phyloP scores from a whole-genome alignment of 2,113 vertebrate genomes.

The Columba janthina region DNA sequence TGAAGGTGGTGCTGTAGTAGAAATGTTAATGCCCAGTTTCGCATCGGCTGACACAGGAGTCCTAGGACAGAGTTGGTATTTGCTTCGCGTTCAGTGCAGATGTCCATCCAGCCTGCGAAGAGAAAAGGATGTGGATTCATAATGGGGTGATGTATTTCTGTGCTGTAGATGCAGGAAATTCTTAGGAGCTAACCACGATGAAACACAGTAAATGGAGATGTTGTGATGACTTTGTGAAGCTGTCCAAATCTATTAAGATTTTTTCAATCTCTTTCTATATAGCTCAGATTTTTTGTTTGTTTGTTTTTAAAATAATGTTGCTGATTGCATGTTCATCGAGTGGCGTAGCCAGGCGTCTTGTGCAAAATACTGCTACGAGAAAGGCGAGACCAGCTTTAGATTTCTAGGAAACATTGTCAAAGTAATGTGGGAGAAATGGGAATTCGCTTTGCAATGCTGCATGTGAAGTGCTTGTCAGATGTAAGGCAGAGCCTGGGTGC shows the following conservation, averaged over 20 bases:
- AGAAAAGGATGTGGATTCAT: constrained; percentile 61
- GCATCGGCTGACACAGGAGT: constrained; percentile 28
- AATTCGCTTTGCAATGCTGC: constrained; percentile 5
- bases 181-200: constrained; percentile 1
- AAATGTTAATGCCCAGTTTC: constrained; percentile 46
- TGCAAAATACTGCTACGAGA: neutral
- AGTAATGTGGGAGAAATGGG: constrained; percentile 10
- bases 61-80: constrained; percentile 49
- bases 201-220: neutral
- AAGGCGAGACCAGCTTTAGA: neutral
- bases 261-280: neutral
- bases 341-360: neutral
- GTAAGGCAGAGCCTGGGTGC: constrained; percentile 57
- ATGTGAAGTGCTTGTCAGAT: constrained; percentile 45
- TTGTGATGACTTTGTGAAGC: neutral
- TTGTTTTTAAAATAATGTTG: neutral
- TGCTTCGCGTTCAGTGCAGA: constrained; percentile 4
- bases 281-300: neutral
- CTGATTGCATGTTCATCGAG: neutral
- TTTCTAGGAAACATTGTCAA: constrained; percentile 18
- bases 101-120: constrained; percentile 7
- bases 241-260: neutral
- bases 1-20: constrained; percentile 59
- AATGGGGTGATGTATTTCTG: constrained; percentile 68
- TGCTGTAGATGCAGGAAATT: constrained; percentile 16